Evolutionary conservation across 1,140 invertebrate genomes (phyloP).

Genomic region (Helicoverpa armigera): DNA sequence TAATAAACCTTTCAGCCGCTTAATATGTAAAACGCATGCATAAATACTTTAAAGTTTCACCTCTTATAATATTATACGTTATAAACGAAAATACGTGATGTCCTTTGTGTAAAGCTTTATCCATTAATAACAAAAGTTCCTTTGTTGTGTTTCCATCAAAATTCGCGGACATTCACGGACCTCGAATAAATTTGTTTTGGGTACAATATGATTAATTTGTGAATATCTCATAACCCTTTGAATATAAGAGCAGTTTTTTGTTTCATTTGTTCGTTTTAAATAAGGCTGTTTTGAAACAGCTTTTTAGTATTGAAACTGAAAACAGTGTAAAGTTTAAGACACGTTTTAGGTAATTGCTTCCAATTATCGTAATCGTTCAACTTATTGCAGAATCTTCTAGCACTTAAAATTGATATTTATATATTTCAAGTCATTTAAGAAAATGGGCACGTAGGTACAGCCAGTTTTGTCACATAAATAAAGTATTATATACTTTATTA

Average conservation of each 20-base stretch:
- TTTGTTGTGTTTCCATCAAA: constrained; percentile 41
- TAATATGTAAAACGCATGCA: too few relatives aligned
- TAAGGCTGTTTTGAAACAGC: neutral
- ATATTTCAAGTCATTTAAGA: too few relatives aligned
- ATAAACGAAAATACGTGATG: constrained; percentile 2
- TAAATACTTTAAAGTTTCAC: too few relatives aligned
- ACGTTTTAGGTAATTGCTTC: too few relatives aligned
- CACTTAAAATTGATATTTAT: too few relatives aligned
- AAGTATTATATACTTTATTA: too few relatives aligned
- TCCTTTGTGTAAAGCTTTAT: constrained; percentile 18
- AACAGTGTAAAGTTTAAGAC: too few relatives aligned
- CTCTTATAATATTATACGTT: neutral
- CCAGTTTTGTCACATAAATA: too few relatives aligned
- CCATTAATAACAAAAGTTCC: constrained; percentile 36
- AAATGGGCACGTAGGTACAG: too few relatives aligned
- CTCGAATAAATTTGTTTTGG: constrained; percentile 26
- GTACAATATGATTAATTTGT: constrained; percentile 35
- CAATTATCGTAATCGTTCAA: too few relatives aligned
- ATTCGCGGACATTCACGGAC: neutral
- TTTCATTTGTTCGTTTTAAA: constrained; percentile 15
- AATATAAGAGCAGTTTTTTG: constrained; percentile 12
- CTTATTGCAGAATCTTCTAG: too few relatives aligned
- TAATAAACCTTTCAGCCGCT: too few relatives aligned
- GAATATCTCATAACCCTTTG: constrained; percentile 9
- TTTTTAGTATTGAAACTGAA: neutral